These are phyloP conservation scores for Neotragus moschatus DNA, from an alignment of 2,113 vertebrate species.

Conservation along the genomic window DNA sequence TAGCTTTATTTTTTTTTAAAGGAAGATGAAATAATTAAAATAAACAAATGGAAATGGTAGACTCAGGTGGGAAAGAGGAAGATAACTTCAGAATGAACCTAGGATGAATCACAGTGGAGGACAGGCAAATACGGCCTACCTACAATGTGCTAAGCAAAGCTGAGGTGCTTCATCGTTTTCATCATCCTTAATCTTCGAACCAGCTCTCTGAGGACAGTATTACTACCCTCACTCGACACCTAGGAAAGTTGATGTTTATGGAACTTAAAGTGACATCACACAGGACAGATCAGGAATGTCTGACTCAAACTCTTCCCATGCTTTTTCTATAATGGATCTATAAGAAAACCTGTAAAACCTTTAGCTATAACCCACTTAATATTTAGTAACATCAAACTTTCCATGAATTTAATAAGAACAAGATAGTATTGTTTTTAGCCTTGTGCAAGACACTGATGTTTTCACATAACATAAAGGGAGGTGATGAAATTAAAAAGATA, in stretches of 20 bases:
- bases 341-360: not conserved
- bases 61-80: not conserved
- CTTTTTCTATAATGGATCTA: not conserved
- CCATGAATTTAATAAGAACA: conserved; percentile 28
- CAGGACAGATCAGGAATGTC: conserved; percentile 9
- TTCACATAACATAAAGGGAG: not conserved
- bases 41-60: not conserved
- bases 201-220: not conserved
- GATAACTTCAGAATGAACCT: not conserved
- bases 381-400: conserved; percentile 12
- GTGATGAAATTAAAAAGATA: conserved; percentile 19
- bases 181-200: not conserved
- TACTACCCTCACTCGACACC: not conserved
- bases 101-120: not conserved
- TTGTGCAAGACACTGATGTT: not conserved
- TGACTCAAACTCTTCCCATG: conserved; percentile 17
- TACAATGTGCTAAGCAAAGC: not conserved
- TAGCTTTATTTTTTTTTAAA: not conserved
- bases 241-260: not conserved
- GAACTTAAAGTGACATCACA: not conserved
- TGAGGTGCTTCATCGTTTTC: not conserved
- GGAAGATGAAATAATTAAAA: conserved; percentile 4
- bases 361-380: conserved; percentile 22
- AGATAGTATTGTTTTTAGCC: not conserved
- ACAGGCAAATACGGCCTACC: not conserved